These are phyloP conservation scores for Frankliniella fusca DNA, from an alignment of 2,888 invertebrate species.

Conservation along the genomic window DNA sequence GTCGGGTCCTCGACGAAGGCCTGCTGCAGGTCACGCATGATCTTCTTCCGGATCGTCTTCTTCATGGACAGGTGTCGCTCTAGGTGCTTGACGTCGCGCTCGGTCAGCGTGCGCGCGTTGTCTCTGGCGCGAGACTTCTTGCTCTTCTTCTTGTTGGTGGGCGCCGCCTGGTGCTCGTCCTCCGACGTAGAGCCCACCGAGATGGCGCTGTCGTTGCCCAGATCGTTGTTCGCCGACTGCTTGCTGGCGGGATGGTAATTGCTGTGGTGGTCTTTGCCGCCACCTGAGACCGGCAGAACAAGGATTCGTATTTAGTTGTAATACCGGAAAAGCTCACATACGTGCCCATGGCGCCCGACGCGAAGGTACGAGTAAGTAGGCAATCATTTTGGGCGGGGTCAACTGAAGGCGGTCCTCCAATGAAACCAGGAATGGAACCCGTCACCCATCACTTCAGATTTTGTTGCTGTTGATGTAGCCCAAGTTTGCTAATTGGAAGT, in stretches of 20 bases:
- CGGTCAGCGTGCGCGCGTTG: slow-evolving; percentile 62
- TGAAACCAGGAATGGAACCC: too few species aligned
- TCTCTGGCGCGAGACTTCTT: slow-evolving; percentile 61
- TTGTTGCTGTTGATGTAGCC: too few species aligned
- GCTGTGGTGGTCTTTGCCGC: slow-evolving; percentile 40
- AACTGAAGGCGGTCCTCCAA: too few species aligned
- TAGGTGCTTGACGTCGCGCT: slow-evolving; percentile 67
- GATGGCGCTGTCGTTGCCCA: slow-evolving; percentile 48
- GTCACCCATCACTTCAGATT: too few species aligned
- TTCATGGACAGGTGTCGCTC: slow-evolving; percentile 82
- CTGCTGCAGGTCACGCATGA: slow-evolving; percentile 76
- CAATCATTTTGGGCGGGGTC: too few species aligned
- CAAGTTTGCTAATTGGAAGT: too few species aligned
- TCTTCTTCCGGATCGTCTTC: slow-evolving; percentile 79
- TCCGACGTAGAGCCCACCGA: slow-evolving; percentile 49
- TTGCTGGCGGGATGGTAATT: slow-evolving; percentile 45
- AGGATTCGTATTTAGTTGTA: too few species aligned
- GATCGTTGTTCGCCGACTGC: slow-evolving; percentile 45
- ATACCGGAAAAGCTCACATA: not conserved
- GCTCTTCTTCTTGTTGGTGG: slow-evolving; percentile 49
- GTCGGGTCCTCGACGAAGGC: slow-evolving; percentile 68
- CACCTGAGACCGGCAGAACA: not conserved
- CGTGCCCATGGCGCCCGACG: not conserved
- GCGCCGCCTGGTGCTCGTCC: slow-evolving; percentile 44
- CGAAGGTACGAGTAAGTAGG: too few species aligned